A percentile compares a stretch with the other conserved stretches of the same genome.
Evolutionary conservation across 2,113 vertebrate genomes (phyloP).

Genomic region (Engystomops pustulosus): DNA sequence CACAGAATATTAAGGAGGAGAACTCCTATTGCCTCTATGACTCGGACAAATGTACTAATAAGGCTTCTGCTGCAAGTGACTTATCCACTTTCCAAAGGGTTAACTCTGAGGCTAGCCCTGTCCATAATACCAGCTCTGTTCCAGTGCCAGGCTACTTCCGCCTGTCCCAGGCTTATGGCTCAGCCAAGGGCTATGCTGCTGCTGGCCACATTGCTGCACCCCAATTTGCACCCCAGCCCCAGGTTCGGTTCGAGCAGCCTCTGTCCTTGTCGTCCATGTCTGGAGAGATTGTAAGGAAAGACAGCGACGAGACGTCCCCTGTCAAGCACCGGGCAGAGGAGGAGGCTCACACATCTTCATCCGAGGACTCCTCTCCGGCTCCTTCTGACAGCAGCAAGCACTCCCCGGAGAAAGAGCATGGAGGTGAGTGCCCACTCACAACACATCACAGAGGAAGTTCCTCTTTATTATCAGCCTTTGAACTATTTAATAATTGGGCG

Average conservation of each 20-base stretch:
- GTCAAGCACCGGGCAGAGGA: constrained; percentile 77
- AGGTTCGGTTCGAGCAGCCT: constrained; percentile 81
- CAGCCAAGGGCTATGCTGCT: constrained; percentile 84
- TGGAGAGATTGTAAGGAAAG: constrained; percentile 78
- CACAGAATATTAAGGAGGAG: constrained; percentile 95
- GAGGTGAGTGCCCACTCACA: constrained; percentile 81
- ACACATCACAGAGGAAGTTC: constrained; percentile 66
- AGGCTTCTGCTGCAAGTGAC: constrained; percentile 82
- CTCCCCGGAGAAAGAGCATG: constrained; percentile 82
- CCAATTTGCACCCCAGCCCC: constrained; percentile 81
- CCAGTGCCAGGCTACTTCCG: constrained; percentile 98
- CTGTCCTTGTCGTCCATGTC: constrained; percentile 75
- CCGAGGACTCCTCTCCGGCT: constrained; percentile 89
- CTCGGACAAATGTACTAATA: constrained; percentile 92
- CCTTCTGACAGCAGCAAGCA: constrained; percentile 84
- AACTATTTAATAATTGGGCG: constrained; percentile 79
- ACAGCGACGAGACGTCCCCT: constrained; percentile 81
- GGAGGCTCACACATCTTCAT: constrained; percentile 87
- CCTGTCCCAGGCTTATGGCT: constrained; percentile 92
- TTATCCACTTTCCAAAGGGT: constrained; percentile 81
- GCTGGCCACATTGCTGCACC: constrained; percentile 77
- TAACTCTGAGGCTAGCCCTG: constrained; percentile 78
- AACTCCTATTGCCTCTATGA: constrained; percentile 95
- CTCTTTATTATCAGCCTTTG: constrained; percentile 74
- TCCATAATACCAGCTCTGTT: constrained; percentile 77